A percentile compares a stretch with the other conserved stretches of the same genome.
phyloP scores from a whole-genome alignment of 2,888 invertebrate species.

The Tineola bisselliella region DNA sequence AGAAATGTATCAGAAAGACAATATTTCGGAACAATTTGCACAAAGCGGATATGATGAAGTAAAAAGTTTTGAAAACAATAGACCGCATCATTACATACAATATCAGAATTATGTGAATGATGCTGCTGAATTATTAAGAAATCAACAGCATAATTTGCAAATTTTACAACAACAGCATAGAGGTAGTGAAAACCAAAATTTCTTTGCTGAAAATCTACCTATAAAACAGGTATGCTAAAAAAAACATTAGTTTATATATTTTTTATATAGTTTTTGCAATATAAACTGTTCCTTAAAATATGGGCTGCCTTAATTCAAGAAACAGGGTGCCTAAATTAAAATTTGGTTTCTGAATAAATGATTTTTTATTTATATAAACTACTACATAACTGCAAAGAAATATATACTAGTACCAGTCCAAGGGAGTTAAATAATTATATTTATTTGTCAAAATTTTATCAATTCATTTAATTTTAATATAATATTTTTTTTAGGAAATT shows the following conservation, averaged over 20 bases:
- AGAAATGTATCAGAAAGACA: not conserved
- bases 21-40: constrained; percentile 16
- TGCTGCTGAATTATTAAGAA: constrained; percentile 36
- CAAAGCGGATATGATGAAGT: constrained; percentile 14
- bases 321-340: too few relatives aligned
- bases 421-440: too few relatives aligned
- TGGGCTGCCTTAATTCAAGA: too few relatives aligned
- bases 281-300: too few relatives aligned
- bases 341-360: too few relatives aligned
- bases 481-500: not conserved
- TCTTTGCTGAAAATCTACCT: constrained; percentile 38
- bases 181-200: constrained; percentile 39
- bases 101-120: not conserved
- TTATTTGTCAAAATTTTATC: too few relatives aligned
- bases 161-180: constrained; percentile 38
- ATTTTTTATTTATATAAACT: too few relatives aligned
- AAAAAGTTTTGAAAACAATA: not conserved
- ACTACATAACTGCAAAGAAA: too few relatives aligned
- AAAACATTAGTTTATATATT: too few relatives aligned
- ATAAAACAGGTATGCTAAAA: constrained; percentile 38
- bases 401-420: too few relatives aligned
- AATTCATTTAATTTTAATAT: too few relatives aligned
- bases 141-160: constrained; percentile 51
- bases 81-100: not conserved
- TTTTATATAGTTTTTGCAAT: too few relatives aligned